Conservation (phyloP, 2,113 vertebrate genomes). For the Polyodon spathula region DNA sequence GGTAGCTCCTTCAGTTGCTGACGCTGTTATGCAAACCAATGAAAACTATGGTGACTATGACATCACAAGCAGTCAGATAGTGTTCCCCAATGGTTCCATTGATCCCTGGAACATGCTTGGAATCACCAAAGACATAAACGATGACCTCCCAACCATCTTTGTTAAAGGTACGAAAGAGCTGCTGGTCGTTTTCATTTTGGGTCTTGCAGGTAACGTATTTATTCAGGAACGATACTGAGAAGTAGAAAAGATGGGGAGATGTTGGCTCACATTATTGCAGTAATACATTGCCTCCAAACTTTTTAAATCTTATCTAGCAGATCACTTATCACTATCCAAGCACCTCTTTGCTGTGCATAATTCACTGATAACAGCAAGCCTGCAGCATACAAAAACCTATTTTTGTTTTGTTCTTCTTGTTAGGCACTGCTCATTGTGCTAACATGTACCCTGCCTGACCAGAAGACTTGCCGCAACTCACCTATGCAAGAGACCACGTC, state of each 20-base stretch:
- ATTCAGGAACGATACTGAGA: too few species aligned
- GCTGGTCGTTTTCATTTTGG: not conserved
- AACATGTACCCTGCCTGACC: conserved; percentile 46
- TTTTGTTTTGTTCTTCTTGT: too few species aligned
- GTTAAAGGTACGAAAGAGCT: conserved; percentile 36
- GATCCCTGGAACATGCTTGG: conserved; percentile 52
- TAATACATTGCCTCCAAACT: too few species aligned
- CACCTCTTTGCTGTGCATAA: too few species aligned
- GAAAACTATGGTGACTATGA: conserved; percentile 44
- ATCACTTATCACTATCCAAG: too few species aligned
- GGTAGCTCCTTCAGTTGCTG: conserved; percentile 34
- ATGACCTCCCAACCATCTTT: conserved; percentile 45
- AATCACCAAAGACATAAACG: conserved; percentile 38
- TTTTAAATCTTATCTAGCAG: too few species aligned
- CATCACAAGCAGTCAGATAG: conserved; percentile 35
- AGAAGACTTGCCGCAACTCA: conserved; percentile 42
- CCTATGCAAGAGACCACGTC: conserved; percentile 39
- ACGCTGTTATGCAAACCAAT: conserved; percentile 41
- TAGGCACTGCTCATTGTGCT: conserved; percentile 53
- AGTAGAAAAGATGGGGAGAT: too few species aligned
- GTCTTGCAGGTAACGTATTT: too few species aligned
- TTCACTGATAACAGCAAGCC: not conserved
- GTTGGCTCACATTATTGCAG: too few species aligned
- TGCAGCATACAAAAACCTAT: not conserved
- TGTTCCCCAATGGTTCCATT: conserved; percentile 52